Evolutionary conservation across 2,113 vertebrate genomes (phyloP).

Genomic region (Apus apus): DNA sequence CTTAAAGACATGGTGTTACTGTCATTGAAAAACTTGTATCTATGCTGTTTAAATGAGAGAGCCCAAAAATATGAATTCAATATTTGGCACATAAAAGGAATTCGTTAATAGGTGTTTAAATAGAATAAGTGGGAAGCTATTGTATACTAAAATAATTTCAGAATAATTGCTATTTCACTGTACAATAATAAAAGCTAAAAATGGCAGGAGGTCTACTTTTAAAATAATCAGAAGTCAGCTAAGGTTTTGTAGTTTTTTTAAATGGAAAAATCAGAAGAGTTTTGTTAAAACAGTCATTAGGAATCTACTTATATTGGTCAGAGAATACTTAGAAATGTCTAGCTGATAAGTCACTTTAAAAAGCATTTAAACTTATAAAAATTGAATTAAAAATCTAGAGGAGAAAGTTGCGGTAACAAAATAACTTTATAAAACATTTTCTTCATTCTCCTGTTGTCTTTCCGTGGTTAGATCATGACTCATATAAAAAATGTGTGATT

Average conservation of each 20-base stretch:
- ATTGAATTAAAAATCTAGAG: background rate
- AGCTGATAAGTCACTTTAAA: background rate
- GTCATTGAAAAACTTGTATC: slow-evolving; percentile 47
- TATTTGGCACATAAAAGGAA: slow-evolving; percentile 49
- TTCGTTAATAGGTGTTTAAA: slow-evolving; percentile 62
- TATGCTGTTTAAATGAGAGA: slow-evolving; percentile 35
- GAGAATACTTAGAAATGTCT: background rate
- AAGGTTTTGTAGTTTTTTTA: background rate
- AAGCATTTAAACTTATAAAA: background rate
- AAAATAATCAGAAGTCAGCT: slow-evolving; percentile 45
- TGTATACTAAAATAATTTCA: slow-evolving; percentile 53
- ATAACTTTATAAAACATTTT: slow-evolving; percentile 29
- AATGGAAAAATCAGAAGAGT: background rate
- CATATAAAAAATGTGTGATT: slow-evolving; percentile 51
- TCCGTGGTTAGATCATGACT: slow-evolving; percentile 50
- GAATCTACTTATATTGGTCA: background rate
- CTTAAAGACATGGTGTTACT: slow-evolving; percentile 49
- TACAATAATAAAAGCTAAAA: slow-evolving; percentile 45
- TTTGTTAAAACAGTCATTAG: slow-evolving; percentile 4
- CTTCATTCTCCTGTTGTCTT: slow-evolving; percentile 42
- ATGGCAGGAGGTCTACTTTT: slow-evolving; percentile 19
- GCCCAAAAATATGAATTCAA: slow-evolving; percentile 11
- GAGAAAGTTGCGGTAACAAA: background rate
- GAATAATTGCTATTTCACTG: slow-evolving; percentile 51
- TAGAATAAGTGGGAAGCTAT: slow-evolving; percentile 37